Conservation (phyloP, 2,113 vertebrate genomes). For the Arenaria interpres region DNA sequence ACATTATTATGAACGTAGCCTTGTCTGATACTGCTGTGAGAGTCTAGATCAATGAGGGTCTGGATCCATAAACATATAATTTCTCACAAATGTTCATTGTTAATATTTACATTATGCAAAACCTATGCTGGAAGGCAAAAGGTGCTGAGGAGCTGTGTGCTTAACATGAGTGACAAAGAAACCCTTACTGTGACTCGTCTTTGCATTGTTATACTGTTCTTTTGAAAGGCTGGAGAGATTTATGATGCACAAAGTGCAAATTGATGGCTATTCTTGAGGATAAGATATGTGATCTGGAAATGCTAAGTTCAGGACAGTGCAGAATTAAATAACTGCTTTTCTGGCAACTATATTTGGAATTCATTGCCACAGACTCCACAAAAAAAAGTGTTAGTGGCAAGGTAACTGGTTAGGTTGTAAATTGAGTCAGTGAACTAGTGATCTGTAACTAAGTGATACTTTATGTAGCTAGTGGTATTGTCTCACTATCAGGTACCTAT, state of each 20-base stretch:
- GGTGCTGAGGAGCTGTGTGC: not conserved
- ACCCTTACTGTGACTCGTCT: not conserved
- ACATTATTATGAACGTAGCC: not conserved
- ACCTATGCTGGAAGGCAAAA: not conserved
- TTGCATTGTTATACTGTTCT: not conserved
- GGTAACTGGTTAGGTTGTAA: not conserved
- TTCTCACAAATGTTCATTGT: not conserved
- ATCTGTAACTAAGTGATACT: not conserved
- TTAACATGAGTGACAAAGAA: not conserved
- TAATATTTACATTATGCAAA: not conserved
- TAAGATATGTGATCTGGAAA: not conserved
- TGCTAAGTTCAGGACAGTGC: not conserved
- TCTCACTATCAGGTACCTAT: not conserved
- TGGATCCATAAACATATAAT: not conserved
- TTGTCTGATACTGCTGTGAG: not conserved
- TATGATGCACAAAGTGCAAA: not conserved
- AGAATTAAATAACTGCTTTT: not conserved
- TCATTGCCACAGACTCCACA: not conserved
- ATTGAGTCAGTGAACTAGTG: not conserved
- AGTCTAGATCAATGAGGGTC: not conserved
- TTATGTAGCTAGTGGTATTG: not conserved
- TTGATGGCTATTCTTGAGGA: not conserved
- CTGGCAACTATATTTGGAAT: not conserved
- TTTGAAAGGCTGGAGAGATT: not conserved
- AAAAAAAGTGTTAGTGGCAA: not conserved